Percentiles rank a stretch among this genome's conserved stretches.
phyloP scores from a whole-genome alignment of 2,113 vertebrate species.

The Sinosuthora webbiana region DNA sequence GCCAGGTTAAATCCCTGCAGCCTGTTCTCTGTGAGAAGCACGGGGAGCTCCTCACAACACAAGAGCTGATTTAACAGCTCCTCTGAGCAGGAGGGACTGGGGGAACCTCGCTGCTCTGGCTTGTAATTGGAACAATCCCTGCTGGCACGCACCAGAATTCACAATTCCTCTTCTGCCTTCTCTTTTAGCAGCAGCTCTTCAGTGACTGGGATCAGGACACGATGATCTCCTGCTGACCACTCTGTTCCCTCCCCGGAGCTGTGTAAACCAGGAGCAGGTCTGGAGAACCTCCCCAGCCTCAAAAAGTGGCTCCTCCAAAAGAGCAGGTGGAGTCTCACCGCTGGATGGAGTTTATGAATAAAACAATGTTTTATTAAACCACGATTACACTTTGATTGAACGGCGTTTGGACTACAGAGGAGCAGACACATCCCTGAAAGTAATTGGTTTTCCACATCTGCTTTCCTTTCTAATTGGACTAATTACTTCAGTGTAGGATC shows the following conservation, averaged over 20 bases:
- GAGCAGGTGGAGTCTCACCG: constrained; percentile 1
- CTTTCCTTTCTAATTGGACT: constrained; percentile 81
- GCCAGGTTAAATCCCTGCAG: neutral
- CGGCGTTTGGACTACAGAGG: constrained; percentile 61
- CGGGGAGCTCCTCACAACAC: neutral
- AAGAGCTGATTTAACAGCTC: neutral
- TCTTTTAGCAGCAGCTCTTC: neutral
- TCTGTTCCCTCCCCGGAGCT: neutral
- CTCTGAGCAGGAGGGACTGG: accelerated
- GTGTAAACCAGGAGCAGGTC: accelerated
- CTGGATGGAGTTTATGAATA: constrained; percentile 54
- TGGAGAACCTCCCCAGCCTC: neutral
- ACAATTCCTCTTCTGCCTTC: neutral
- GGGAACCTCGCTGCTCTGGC: neutral
- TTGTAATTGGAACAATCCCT: neutral
- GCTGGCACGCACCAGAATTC: neutral
- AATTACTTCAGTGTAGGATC: constrained; percentile 79
- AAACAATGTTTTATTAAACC: constrained; percentile 76
- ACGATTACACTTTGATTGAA: constrained; percentile 71
- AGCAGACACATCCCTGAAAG: constrained; percentile 75
- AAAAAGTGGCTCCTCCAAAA: neutral
- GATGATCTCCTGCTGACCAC: neutral
- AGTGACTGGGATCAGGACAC: no score
- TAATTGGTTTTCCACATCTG: constrained; percentile 85
- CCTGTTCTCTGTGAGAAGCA: neutral